Base-by-base conservation (phyloP, 2,797 vertebrate genomes). In the Rhinichthys osculus region DNA sequence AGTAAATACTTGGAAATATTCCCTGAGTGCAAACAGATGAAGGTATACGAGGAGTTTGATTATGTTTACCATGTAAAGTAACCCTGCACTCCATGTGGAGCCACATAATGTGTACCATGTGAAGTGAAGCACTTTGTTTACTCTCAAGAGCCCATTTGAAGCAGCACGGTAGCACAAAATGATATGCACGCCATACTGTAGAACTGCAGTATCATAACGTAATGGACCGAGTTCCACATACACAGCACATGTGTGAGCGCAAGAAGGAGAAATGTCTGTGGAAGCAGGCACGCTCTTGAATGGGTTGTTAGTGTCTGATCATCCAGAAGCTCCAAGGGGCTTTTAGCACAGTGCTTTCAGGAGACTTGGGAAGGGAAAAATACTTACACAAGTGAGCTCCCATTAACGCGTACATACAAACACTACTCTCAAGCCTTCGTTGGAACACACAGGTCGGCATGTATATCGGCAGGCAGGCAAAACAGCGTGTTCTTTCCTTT, bases 401-500 rank as follows among this genome's bases (percentile, higher is more conserved):
- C 67, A 72, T 62, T 69, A 38, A 72, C 83, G 33, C 8, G 16
- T 38, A 80, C 64, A 81, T 80, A 44, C 62, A 80, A 67, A 44
- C 73, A 27, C 52, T 76, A 71, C 33, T 52, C 44, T 54, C 44
- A 44, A 78, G 64, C 5, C n/a, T 78, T 70, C 14, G 14, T 33
- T 47, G 40, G 19, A 73, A 50, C 62, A 66, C 62, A 62, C 62
- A 33, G 27, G 52, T 35, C 5, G 30, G 5, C 52, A 44, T 57
- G 42, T 83, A 69, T 44, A 77, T 71, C 50, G 1, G 10, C 69
- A 85, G 54, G 42, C 40, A 66, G 67, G 66, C 52, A 62, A 47
- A 54, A 76, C 50, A 50, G 78, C 62, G 7, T 85, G 85, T 67
- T 16, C 69, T 78, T 57, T 85, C 30, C 83, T 89, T 85, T 89